Evolutionary conservation across 2,888 invertebrate species (phyloP).

Genomic region (Elysia crispata): DNA sequence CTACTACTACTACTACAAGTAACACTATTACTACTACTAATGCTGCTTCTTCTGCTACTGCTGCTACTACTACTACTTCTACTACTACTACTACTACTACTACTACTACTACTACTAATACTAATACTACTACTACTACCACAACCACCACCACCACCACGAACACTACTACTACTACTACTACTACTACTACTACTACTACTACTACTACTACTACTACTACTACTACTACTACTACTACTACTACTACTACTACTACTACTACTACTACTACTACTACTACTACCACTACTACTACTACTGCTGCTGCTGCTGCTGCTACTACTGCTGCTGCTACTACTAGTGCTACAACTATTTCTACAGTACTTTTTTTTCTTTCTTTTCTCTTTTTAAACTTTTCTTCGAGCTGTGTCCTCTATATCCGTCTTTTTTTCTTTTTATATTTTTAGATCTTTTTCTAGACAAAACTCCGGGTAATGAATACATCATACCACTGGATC

Average conservation of each 20-base stretch:
- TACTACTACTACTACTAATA: too few species aligned
- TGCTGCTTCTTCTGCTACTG: too few species aligned
- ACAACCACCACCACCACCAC: too few species aligned
- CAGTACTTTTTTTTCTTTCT: conserved; percentile 77
- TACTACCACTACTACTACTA: conserved; percentile 2
- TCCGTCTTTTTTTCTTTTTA: too few species aligned
- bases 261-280: conserved; percentile 6
- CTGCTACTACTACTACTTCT: not conserved
- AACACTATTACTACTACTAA: not conserved
- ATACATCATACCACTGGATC: too few species aligned
- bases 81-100: not conserved
- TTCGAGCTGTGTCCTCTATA: conserved; percentile 55
- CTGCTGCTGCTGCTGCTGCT: not conserved
- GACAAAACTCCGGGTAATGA: too few species aligned
- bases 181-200: not conserved
- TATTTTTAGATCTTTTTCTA: too few species aligned
- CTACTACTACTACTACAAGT: not conserved
- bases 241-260: conserved; percentile 6
- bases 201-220: not conserved
- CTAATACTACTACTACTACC: too few species aligned
- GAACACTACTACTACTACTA: too few species aligned
- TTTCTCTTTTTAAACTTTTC: conserved; percentile 66
- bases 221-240: not conserved
- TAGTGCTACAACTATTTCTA: conserved; percentile 77
- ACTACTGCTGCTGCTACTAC: conserved; percentile 57